A percentile compares a stretch with the other conserved stretches of the same genome.
phyloP scores from a whole-genome alignment of 2,888 invertebrate genomes.

The Melinaea menophilus region DNA sequence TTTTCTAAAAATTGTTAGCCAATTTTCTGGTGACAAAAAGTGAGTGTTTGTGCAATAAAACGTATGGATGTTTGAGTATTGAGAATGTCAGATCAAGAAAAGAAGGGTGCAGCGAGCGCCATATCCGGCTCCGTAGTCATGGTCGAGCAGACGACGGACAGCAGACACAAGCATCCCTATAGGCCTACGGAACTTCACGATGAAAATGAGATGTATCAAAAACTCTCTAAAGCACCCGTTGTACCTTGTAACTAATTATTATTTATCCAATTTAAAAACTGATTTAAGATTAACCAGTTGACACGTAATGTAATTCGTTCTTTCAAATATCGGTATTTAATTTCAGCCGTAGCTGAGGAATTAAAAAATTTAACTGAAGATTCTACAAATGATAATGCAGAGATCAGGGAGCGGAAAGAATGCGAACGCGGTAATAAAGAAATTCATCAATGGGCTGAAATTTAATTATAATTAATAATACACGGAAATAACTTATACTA shows the following conservation, averaged over 20 bases:
- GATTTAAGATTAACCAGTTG: constrained; percentile 10
- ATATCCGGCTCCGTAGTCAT: constrained; percentile 43
- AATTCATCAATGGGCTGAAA: too few species aligned
- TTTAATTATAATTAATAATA: too few species aligned
- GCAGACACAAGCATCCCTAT: constrained; percentile 47
- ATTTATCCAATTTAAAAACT: constrained; percentile 19
- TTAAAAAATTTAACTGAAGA: constrained; percentile 42
- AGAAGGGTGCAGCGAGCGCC: constrained; percentile 41
- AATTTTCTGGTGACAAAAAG: constrained; percentile 51
- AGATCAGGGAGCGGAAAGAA: constrained; percentile 41
- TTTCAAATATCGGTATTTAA: not conserved
- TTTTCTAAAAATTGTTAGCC: constrained; percentile 52
- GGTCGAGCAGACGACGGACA: constrained; percentile 48
- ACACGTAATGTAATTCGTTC: not conserved
- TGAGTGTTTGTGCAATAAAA: constrained; percentile 42
- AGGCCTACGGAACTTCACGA: constrained; percentile 49
- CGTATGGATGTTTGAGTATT: constrained; percentile 56
- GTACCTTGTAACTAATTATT: constrained; percentile 46
- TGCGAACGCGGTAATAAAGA: constrained; percentile 45
- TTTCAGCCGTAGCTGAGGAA: constrained; percentile 49
- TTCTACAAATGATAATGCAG: constrained; percentile 33
- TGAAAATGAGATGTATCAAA: constrained; percentile 48
- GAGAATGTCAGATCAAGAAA: constrained; percentile 65
- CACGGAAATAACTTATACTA: not conserved
- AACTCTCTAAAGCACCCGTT: constrained; percentile 54